Evolutionary conservation across 2,888 invertebrate species (phyloP).

Genomic region (Trissoscelio sp.): DNA sequence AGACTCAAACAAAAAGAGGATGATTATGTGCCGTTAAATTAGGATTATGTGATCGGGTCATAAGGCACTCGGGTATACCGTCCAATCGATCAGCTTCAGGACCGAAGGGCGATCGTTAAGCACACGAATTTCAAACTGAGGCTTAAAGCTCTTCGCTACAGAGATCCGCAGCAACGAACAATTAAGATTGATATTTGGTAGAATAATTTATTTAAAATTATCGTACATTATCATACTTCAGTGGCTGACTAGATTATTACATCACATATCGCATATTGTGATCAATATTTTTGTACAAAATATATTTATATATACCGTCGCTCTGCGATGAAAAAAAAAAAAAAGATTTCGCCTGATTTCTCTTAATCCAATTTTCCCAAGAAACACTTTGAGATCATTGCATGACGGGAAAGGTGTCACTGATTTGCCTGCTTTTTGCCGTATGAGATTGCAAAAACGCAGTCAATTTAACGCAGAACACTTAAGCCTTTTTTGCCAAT

Average conservation of each 20-base stretch:
- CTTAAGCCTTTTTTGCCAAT: not conserved
- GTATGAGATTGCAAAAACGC: slow-evolving; percentile 2
- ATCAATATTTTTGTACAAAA: slow-evolving; percentile 53
- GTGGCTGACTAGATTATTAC: slow-evolving; percentile 60
- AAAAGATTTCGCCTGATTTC: slow-evolving; percentile 10
- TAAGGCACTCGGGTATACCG: slow-evolving; percentile 69
- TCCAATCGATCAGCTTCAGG: slow-evolving; percentile 45
- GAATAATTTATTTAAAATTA: slow-evolving; percentile 65
- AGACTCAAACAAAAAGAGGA: slow-evolving; percentile 38
- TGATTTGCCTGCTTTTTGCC: slow-evolving; percentile 5
- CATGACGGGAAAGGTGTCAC: not conserved
- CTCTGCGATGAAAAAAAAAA: not conserved
- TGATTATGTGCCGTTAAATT: slow-evolving; percentile 41
- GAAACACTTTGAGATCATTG: slow-evolving; percentile 22
- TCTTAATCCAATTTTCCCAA: not conserved
- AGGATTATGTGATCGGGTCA: slow-evolving; percentile 58
- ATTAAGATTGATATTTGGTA: slow-evolving; percentile 27
- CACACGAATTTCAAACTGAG: slow-evolving; percentile 35
- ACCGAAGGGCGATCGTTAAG: slow-evolving; percentile 35
- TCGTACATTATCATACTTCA: slow-evolving; percentile 45
- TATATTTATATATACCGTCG: slow-evolving; percentile 33
- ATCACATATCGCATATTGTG: slow-evolving; percentile 55
- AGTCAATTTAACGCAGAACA: slow-evolving; percentile 16
- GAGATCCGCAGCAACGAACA: slow-evolving; percentile 52
- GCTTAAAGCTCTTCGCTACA: slow-evolving; percentile 70